Base-by-base conservation (phyloP, 2,797 vertebrate species). In the Etheostoma nigrum region DNA sequence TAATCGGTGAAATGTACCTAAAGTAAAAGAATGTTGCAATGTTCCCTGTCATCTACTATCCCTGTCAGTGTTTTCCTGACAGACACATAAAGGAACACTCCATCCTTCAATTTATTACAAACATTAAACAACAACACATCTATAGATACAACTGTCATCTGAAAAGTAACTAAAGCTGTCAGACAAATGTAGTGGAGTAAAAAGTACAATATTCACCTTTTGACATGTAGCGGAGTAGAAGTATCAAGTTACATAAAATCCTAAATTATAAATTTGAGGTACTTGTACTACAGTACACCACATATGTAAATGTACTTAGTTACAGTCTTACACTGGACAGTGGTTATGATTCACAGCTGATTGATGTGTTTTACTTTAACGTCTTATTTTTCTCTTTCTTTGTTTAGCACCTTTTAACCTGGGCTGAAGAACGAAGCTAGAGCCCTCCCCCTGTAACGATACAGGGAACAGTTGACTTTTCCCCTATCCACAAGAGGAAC, bases 391-490 rank as follows among this genome's bases (percentile, higher is more conserved):
- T 42, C 4, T 52, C n/a, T 69, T 5, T 74, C 10, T 78, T n/a
- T 77, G 6, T 73, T 66, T 7, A 86, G 87, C 62, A 23, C 21
- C 72, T 52, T 68, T 55, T 21, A 66, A 57, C 44, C 73, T n/a
- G 71, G 45, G 23, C 60, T 27, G 1, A 72, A 54, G 66, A 25
- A 52, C 49, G 82, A 81, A 76, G 64, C 13, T 64, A 66, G 53
- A 59, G n/a, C 1, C 44, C 14, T 51, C 23, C 40, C 51, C 8
- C 0, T 63, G 42, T 16, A 23, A 19, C 23, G 49, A 78, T 76
- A 65, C 77, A 12, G 36, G 74, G 65, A 79, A 67, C 23, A 2
- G 64, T 36, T 15, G 54, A 59, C 27, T 21, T 19, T 61, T 55
- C 11, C 18, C 54, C 47, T 44, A 14, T 21, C 74, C 21, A 1